Base-by-base conservation (phyloP, 2,888 invertebrate genomes). In the Athrips mouffetella region DNA sequence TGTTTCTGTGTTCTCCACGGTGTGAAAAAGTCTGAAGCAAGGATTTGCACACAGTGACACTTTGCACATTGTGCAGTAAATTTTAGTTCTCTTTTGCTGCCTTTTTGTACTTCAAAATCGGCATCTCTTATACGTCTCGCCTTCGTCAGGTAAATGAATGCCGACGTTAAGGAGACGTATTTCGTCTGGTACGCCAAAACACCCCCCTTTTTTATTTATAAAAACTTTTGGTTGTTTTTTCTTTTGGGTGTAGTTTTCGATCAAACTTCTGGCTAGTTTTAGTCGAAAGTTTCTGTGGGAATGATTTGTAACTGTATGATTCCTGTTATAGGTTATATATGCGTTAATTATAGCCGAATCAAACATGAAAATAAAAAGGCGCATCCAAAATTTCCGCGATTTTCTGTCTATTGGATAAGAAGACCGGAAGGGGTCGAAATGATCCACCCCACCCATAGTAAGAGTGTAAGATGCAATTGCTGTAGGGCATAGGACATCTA, bases 311-410 rank as follows among this genome's bases (percentile, higher is more conserved):
- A 31, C 48, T 16, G 13, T 20, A 21, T 51, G 45, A 29, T 11
- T 46, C 8, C 15, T 20, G 45, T 45, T 30, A 13, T 16, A 27
- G n/a, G n/a, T n/a, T n/a, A n/a, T n/a, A n/a, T n/a, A n/a, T n/a
- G n/a, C n/a, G n/a, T n/a, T n/a, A n/a, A 58, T 59, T 1, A 60
- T 54, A 1, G 58, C 51, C 3, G 59, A 49, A 42, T 59, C 61
- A 21, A 63, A 54, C 50, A 58, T 30, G 46, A 65, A 71, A 45
- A 63, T 61, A 31, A 66, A 58, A 29, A 71, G 53, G 49, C 66
- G 37, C 63, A 66, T 64, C 69, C 66, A 68, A 46, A 45, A 68
- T 55, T 67, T 67, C 40, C 66, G 30, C 2, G 59, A 68, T 57
- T 64, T 69, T 1, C 66, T 50, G 42, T 49, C 52, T 6, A 67